Evolutionary conservation across 2,888 invertebrate species (phyloP), one percentile per base, ranked within the genome.

Genomic region (Aethes cnicana): DNA sequence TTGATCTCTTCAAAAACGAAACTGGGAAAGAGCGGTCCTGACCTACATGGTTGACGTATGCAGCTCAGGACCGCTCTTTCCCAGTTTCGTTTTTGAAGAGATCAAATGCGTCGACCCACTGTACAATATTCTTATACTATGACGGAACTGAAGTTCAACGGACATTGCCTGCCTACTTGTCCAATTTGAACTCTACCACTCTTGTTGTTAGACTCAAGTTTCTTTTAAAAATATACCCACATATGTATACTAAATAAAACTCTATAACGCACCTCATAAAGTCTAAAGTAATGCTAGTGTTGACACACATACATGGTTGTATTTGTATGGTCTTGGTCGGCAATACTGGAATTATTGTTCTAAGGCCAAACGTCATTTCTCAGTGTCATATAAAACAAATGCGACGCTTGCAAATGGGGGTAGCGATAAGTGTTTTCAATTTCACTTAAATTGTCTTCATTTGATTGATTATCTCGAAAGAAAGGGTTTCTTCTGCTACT

Each of bases 341-440:
- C 36, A 37, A 14, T 16, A 58, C 74, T 70, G 72, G 81, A 82
- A 79, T 86, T 88, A 85, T 86, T 85, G 86, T 86, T 84, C 77
- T 81, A 72, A 69, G 77, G 73, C 69, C 81, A 79, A 73, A 75
- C 68, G 68, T 81, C 84, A 84, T 88, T 84, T 83, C 77, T 85
- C 85, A 84, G 74, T 56, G 81, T 80, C 80, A 77, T 80, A 80
- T 81, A 79, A 74, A 62, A 69, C 64, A 72, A 82, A 81, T 73
- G 72, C 59, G 72, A 71, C 80, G 28, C 20, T 47, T 33, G 39
- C 20, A 28, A 50, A 49, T 21, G 43, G 69, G 76, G 77, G 77
- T 72, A 73, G 69, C 70, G 70, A 64, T 66, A 74, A 78, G 71
- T 77, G 75, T 77, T 80, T 82, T 72, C 73, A 68, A 72, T 78